Conservation (phyloP, 2,113 vertebrate genomes). For the Gasterosteus nipponicus region DNA sequence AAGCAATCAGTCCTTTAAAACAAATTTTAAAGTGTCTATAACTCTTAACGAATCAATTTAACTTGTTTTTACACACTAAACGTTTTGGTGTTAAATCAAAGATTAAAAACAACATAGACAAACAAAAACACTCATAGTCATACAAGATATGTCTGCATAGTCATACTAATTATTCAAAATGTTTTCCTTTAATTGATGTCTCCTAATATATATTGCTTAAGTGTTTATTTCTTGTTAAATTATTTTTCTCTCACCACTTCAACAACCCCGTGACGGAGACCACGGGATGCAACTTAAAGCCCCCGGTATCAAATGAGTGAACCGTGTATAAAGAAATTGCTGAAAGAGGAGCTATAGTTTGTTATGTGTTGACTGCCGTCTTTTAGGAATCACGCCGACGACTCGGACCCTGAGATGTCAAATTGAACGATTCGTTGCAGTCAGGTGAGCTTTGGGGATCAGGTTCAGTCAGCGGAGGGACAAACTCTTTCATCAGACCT, state of each 20-base stretch:
- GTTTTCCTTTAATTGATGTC: not conserved
- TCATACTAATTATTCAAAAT: not conserved
- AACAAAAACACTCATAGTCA: not conserved
- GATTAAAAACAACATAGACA: not conserved
- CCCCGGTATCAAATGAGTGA: not conserved
- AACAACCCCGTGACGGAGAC: constrained; percentile 1
- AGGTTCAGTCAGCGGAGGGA: constrained; percentile 18
- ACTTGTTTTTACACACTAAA: not conserved
- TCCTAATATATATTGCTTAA: not conserved
- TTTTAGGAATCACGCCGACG: not conserved
- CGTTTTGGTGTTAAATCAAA: not conserved
- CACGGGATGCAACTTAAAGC: not conserved
- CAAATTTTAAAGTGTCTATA: not conserved
- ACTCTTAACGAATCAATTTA: not conserved
- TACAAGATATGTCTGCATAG: not conserved
- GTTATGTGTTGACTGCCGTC: not conserved
- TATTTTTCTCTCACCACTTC: not conserved
- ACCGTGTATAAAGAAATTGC: not conserved
- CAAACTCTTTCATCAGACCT: constrained; percentile 7
- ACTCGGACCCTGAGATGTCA: not conserved
- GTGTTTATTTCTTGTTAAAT: not conserved
- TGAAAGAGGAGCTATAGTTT: not conserved
- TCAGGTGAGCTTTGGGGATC: constrained; percentile 1
- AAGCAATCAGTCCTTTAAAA: not conserved
- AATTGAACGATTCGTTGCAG: not conserved